These are phyloP conservation scores for Megaptera novaeangliae DNA, from an alignment of 2,113 vertebrate genomes.

Conservation along the genomic window DNA sequence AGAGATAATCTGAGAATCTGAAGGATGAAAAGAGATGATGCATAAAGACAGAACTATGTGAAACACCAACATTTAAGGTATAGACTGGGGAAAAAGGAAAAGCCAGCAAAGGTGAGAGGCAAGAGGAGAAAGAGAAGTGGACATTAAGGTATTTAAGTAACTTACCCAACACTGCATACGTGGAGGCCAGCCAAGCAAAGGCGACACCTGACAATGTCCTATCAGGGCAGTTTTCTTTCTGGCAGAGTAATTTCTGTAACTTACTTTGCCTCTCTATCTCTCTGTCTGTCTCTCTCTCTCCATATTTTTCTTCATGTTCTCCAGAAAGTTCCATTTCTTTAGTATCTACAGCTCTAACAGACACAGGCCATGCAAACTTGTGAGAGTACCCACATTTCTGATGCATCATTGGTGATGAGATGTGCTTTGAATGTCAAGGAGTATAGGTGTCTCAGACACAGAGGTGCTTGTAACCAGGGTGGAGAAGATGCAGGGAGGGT, in stretches of 20 bases:
- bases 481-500: not conserved
- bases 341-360: not conserved
- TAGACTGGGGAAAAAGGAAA: not conserved
- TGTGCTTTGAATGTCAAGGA: not conserved
- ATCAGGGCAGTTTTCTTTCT: not conserved
- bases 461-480: not conserved
- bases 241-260: not conserved
- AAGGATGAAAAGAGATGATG: not conserved
- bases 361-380: not conserved
- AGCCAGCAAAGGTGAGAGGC: not conserved
- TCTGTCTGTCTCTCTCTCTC: not conserved
- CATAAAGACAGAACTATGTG: not conserved
- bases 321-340: not conserved
- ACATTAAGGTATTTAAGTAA: not conserved
- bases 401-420: not conserved
- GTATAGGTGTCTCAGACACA: not conserved
- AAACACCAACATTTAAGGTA: not conserved
- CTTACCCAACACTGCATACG: not conserved
- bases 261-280: not conserved
- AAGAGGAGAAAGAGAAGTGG: not conserved
- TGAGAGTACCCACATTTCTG: not conserved
- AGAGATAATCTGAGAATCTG: not conserved
- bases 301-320: not conserved
- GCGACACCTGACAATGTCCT: not conserved
- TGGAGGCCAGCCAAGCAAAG: not conserved